These are phyloP conservation scores for Achlya flavicornis DNA, from an alignment of 2,888 invertebrate genomes.

Conservation along the genomic window DNA sequence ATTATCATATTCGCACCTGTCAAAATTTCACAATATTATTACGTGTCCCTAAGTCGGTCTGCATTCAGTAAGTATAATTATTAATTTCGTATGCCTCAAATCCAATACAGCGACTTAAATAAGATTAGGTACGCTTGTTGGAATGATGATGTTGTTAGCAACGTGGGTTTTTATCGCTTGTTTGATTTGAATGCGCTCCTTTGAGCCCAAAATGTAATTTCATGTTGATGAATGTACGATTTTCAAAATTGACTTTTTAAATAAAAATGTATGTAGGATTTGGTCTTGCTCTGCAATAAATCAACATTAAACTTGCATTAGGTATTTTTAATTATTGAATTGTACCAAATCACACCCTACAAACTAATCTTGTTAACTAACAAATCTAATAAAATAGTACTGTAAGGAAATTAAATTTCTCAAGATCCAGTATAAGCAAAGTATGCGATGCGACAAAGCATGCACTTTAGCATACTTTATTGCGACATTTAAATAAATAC, in stretches of 20 bases:
- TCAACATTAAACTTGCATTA: background rate
- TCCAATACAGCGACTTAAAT: slow-evolving; percentile 70
- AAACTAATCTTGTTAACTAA: too few species aligned
- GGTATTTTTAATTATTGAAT: background rate
- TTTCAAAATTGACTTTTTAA: slow-evolving; percentile 19
- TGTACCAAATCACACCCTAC: background rate
- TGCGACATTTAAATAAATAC: slow-evolving; percentile 13
- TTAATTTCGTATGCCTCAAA: slow-evolving; percentile 77
- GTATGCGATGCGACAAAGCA: background rate
- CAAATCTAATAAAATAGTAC: too few species aligned
- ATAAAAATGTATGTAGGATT: slow-evolving; percentile 7
- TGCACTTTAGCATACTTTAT: slow-evolving; percentile 12
- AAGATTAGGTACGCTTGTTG: slow-evolving; percentile 75
- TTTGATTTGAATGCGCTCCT: slow-evolving; percentile 65
- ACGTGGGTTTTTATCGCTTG: slow-evolving; percentile 58
- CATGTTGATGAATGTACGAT: slow-evolving; percentile 42
- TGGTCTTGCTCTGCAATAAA: background rate
- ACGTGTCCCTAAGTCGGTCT: slow-evolving; percentile 44
- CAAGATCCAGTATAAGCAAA: background rate
- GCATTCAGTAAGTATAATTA: slow-evolving; percentile 68
- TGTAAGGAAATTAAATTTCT: background rate
- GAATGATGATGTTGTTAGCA: slow-evolving; percentile 74
- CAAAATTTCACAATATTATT: slow-evolving; percentile 42
- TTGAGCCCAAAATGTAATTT: slow-evolving; percentile 56
- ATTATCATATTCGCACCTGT: slow-evolving; percentile 45